Evolutionary conservation across 2,113 vertebrate species (phyloP).

Genomic region (Entelurus aequoreus): DNA sequence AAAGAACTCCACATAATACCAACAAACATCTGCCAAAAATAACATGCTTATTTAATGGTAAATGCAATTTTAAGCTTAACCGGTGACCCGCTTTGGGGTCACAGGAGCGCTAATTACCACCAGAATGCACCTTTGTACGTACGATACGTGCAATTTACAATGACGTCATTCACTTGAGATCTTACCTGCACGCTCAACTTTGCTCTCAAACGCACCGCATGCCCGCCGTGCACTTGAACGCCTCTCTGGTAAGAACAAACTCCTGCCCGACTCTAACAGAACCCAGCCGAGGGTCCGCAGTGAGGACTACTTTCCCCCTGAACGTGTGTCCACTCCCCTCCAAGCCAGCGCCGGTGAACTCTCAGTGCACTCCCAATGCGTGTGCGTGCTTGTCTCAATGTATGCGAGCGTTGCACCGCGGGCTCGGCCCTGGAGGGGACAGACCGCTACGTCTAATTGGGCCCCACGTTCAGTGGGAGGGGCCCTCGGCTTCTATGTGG

Average conservation of each 20-base stretch:
- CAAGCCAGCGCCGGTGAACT: conserved; percentile 41
- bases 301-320: conserved; percentile 14
- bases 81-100: too few relatives aligned
- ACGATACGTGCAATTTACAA: not conserved
- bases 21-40: too few relatives aligned
- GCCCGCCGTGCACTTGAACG: not conserved
- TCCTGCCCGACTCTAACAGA: not conserved
- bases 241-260: conserved; percentile 13
- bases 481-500: conserved; percentile 40
- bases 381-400: conserved; percentile 3
- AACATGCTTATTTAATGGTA: too few relatives aligned
- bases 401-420: conserved; percentile 32
- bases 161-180: not conserved
- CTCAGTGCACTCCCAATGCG: conserved; percentile 18
- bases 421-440: conserved; percentile 24
- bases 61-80: too few relatives aligned
- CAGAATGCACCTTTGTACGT: too few relatives aligned
- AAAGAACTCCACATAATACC: too few relatives aligned
- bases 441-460: conserved; percentile 40
- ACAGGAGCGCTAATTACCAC: too few relatives aligned
- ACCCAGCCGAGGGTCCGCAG: conserved; percentile 4
- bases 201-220: conserved; percentile 17
- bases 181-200: conserved; percentile 48
- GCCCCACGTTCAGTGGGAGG: conserved; percentile 32
- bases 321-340: conserved; percentile 39